Base-by-base conservation (phyloP, 1,140 invertebrate species). In the Drosophila serrata region DNA sequence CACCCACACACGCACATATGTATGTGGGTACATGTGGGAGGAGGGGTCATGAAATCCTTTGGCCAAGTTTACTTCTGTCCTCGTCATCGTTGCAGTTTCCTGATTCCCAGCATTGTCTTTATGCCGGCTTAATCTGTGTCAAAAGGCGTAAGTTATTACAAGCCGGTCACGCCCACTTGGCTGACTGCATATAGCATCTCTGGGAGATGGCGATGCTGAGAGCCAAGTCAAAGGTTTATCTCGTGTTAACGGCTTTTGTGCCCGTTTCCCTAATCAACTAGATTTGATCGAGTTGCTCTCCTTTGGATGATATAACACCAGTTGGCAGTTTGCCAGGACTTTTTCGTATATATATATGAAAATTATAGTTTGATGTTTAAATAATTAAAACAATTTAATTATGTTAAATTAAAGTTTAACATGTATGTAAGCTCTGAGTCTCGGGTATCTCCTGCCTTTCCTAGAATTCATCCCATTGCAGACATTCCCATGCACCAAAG, bases 71-170 rank as follows among this genome's bases (percentile, higher is more conserved):
- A 55, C 63, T 75, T 65, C 53, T 75, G 60, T 65, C 53, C 37
- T 65, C 59, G 72, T 75, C 60, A 49, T 75, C 53, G 58, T 43
- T 65, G 39, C 72, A 49, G 68, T 62, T 60, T 43, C 45, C 57
- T 57, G 35, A 48, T 48, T 45, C 43, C 43, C 55, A 19, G 37
- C 45, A 65, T 65, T 75, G 51, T 75, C 60, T 65, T 49, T 65
- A 90, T 88, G 85, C 85, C 78, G 85, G 81, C 77, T 88, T 88
- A 90, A 90, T 90, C 85, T 90, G 85, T 85, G 85, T 90, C 85
- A 85, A 90, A 90, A 90, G 85, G 86, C 85, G 81, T 90, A 86
- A 88, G 85, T 90, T 90, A 90, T 90, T 90, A 90, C 85, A 90
- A 90, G 78, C 81, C 74, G 62, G 49, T 73, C 80, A 76, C 76